Evolutionary conservation across 1,140 invertebrate species (phyloP).

Genomic region (Euwallacea similis): DNA sequence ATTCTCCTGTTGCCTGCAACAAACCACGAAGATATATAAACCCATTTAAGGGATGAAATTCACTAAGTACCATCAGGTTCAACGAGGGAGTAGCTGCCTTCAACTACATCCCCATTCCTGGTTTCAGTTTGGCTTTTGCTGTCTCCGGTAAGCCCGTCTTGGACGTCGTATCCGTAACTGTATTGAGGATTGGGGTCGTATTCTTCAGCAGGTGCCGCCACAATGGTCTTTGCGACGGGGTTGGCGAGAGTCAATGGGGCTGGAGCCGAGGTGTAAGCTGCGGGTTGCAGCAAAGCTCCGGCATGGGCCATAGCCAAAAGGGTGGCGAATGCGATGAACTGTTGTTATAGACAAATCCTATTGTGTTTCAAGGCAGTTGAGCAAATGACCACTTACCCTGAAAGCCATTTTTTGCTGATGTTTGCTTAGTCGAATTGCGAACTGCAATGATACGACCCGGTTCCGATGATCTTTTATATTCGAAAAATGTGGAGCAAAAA

Average conservation of each 20-base stretch:
- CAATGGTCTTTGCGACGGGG: constrained; percentile 51
- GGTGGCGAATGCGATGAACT: constrained; percentile 29
- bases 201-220: constrained; percentile 53
- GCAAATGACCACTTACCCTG: constrained; percentile 37
- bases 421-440: constrained; percentile 1
- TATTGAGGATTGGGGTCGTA: constrained; percentile 62
- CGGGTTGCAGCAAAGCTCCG: constrained; percentile 26
- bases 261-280: constrained; percentile 41
- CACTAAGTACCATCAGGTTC: constrained; percentile 27
- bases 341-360: not conserved
- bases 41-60: not conserved
- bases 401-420: constrained; percentile 18
- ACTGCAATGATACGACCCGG: constrained; percentile 16
- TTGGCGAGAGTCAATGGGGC: constrained; percentile 56
- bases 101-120: constrained; percentile 65
- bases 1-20: constrained; percentile 57
- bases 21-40: not conserved
- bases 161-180: constrained; percentile 61
- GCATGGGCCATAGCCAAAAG: constrained; percentile 34
- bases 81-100: constrained; percentile 53
- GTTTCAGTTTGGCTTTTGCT: constrained; percentile 62
- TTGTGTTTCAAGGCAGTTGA: not conserved
- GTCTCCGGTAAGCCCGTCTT: constrained; percentile 63
- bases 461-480: constrained; percentile 29
- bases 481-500: constrained; percentile 35